Evolutionary conservation across 2,888 invertebrate genomes (phyloP), one percentile per base, ranked within the genome.

Genomic region (Tetrapedia diversipes): DNA sequence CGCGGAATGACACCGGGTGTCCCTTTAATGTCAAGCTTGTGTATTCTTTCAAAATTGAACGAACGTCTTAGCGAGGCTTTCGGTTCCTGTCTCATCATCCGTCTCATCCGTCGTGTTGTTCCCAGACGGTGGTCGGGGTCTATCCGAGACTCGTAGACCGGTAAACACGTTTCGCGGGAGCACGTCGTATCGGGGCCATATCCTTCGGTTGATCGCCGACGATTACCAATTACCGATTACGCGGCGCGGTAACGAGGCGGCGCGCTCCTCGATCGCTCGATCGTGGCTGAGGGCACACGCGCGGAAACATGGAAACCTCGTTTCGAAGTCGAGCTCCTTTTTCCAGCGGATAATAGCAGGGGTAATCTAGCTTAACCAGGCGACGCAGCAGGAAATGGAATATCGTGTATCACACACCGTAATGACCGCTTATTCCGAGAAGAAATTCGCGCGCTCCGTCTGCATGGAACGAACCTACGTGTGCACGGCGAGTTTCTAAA

Each of bases 201-300:
- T 65, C 56, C 63, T 61, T 69, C 71, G 74, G 66, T 16, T 71
- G 53, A 68, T 72, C 67, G 74, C 63, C 68, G 69, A 69, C 70
- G 63, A 82, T 82, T 81, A 77, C 34, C 74, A 72, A 75, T 81
- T 80, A 68, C 63, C 81, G 70, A 81, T 81, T 78, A 75, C 71
- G 60, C 29, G 66, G 61, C 47, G 16, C 49, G 71, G 56, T 82
- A 82, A 82, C 76, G 79, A 82, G 74, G 49, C 51, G 43, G n/a
- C 49, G 69, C n/a, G n/a, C n/a, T n/a, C n/a, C 65, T 67, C 67
- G 59, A 79, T 79, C 69, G 76, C 68, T 69, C 39, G 11, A 8
- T n/a, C 61, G 64, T 41, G 16, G n/a, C 37, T 54, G 41, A n/a
- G n/a, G 61, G 47, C 61, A 43, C 76, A 80, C 78, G 77, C 32